Conservation (phyloP, 2,888 invertebrate species). For the Polydrusus pterygomalis region DNA sequence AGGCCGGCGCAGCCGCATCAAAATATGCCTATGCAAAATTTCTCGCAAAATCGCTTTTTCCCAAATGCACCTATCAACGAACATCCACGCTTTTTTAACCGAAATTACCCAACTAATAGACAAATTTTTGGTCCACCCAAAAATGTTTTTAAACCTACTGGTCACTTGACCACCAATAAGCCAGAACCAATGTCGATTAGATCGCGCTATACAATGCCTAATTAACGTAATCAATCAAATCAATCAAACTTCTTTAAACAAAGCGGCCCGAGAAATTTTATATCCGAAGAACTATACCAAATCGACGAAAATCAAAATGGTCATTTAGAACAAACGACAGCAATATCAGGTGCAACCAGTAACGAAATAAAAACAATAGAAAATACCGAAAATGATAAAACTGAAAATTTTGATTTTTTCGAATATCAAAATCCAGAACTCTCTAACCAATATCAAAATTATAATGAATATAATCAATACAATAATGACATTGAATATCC, state of each 20-base stretch:
- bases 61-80: too few relatives aligned
- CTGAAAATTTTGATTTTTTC: not conserved
- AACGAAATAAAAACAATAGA: not conserved
- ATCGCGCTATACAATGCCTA: not conserved
- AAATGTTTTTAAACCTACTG: too few relatives aligned
- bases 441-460: not conserved
- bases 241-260: not conserved
- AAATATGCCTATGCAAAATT: too few relatives aligned
- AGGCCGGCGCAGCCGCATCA: too few relatives aligned
- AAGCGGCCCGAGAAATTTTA: conserved; percentile 12
- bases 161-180: too few relatives aligned
- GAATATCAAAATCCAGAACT: not conserved
- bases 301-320: too few relatives aligned
- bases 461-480: not conserved
- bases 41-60: too few relatives aligned
- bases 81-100: too few relatives aligned
- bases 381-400: not conserved
- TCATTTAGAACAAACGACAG: not conserved
- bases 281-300: conserved; percentile 1
- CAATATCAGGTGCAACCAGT: not conserved
- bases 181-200: too few relatives aligned
- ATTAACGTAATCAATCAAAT: not conserved
- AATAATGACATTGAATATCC: not conserved
- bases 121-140: too few relatives aligned
- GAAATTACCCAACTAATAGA: too few relatives aligned